Base-by-base conservation (phyloP, 2,797 vertebrate species). In the Rhinella marina region DNA sequence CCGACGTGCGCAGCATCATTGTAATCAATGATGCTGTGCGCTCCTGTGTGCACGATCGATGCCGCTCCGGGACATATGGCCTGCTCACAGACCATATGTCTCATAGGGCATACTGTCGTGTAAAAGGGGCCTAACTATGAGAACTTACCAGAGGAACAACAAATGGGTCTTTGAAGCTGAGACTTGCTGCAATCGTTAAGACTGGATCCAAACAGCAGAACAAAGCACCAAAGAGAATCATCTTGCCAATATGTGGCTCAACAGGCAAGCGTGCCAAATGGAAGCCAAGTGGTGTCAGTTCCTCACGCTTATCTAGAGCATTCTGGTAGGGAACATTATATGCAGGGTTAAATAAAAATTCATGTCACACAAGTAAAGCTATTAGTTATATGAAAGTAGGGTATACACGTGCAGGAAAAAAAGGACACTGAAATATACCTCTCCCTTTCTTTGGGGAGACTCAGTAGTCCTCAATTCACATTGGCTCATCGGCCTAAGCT, bases 161-260 rank as follows among this genome's bases (percentile, higher is more conserved):
- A 92, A 99, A 99, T 50, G 98, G 98, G 91, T 99, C 98, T 95
- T 98, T 99, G 95, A 99, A 99, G 95, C 98, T 98, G 92, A 99
- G 98, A 79, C 98, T 97, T 54, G 97, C 97, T 17, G 98, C 98
- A n/a, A 99, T 99, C 62, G 96, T 98, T 56, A 99, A 97, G 0
- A 98, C 96, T 0, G 98, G 98, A 92, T 99, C 97, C 87, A 99
- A 93, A 93, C 98, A 99, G 91, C 97, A 97, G 92, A 99, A 92
- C 59, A 99, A 93, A 64, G 98, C 98, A 87, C 98, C 98, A 16
- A 99, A 99, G 62, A 99, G 96, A 92, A 99, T 99, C 95, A 99
- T 97, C 90, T 99, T 99, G 48, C 98, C 98, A 0, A 98, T 99
- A 92, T 99, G 98, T 0, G 98, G 98, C 91, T 99, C 98, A 80